A percentile compares a stretch with the other conserved stretches of the same genome.
phyloP scores from a whole-genome alignment of 2,888 invertebrate genomes.

The Lepeophtheirus nordmannii region DNA sequence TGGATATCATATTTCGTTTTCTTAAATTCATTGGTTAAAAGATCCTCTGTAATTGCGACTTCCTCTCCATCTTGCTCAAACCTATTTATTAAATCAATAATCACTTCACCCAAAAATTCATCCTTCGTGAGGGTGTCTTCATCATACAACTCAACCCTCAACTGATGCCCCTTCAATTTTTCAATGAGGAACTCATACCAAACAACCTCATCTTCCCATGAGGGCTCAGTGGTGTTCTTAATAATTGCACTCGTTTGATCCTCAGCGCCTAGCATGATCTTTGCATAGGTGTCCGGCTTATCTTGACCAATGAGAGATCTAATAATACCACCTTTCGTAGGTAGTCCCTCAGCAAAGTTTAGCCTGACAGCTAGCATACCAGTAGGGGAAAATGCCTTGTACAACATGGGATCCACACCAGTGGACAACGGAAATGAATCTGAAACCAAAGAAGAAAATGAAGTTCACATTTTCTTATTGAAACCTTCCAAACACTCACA shows the following conservation, averaged over 20 bases:
- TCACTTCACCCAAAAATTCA: constrained; percentile 5
- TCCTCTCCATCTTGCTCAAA: neutral
- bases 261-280: neutral
- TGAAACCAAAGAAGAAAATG: neutral
- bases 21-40: neutral
- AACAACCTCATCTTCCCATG: neutral
- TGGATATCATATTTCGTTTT: constrained; percentile 2
- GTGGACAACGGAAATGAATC: neutral
- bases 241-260: neutral
- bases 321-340: constrained; percentile 6
- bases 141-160: constrained; percentile 1
- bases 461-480: neutral
- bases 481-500: neutral
- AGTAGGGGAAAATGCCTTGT: constrained; percentile 4
- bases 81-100: neutral
- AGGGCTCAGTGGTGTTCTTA: neutral
- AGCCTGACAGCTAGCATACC: constrained; percentile 10
- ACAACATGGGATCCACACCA: neutral
- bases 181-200: constrained; percentile 10
- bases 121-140: constrained; percentile 10
- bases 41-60: neutral
- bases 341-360: neutral
- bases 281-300: constrained; percentile 7
- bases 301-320: constrained; percentile 5
- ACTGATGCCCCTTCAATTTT: constrained; percentile 1